Evolutionary conservation across 1,140 invertebrate genomes (phyloP).

Genomic region (Propsilocerus akamusi): DNA sequence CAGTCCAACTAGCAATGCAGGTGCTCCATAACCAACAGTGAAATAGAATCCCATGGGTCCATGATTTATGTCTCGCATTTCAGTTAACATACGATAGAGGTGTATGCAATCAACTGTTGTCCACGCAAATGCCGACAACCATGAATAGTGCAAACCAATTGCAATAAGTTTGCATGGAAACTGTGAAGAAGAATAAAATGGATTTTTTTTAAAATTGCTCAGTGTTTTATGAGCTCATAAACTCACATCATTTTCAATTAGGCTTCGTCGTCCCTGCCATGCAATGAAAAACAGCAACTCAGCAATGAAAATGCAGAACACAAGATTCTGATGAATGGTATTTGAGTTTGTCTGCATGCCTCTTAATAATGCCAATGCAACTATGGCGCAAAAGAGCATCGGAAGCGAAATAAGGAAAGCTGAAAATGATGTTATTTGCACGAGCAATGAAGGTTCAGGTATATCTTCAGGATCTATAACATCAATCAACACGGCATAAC

Average conservation of each 20-base stretch:
- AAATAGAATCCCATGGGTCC: slow-evolving; percentile 89
- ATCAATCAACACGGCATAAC: slow-evolving; percentile 81
- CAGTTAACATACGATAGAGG: slow-evolving; percentile 84
- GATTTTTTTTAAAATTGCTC: background rate
- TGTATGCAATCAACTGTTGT: slow-evolving; percentile 81
- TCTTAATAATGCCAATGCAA: slow-evolving; percentile 56
- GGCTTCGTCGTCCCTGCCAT: slow-evolving; percentile 51
- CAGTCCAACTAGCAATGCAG: slow-evolving; percentile 77
- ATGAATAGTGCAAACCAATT: slow-evolving; percentile 84
- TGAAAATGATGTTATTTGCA: slow-evolving; percentile 75
- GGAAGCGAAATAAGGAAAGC: slow-evolving; percentile 71
- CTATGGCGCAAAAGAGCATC: slow-evolving; percentile 49
- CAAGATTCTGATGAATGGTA: slow-evolving; percentile 83
- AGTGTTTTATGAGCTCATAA: background rate
- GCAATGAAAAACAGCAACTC: slow-evolving; percentile 75
- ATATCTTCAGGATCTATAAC: slow-evolving; percentile 77
- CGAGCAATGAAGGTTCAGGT: slow-evolving; percentile 62
- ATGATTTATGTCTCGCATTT: slow-evolving; percentile 91
- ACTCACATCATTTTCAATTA: slow-evolving; percentile 52
- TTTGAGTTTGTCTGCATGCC: slow-evolving; percentile 76
- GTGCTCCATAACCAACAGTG: slow-evolving; percentile 85
- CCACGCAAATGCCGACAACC: slow-evolving; percentile 79
- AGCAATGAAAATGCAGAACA: slow-evolving; percentile 70
- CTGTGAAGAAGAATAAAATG: slow-evolving; percentile 20
- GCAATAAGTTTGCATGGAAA: slow-evolving; percentile 79